Percentiles rank a stretch among this genome's conserved stretches.
phyloP scores from a whole-genome alignment of 2,113 vertebrate genomes.

The Anhinga anhinga region DNA sequence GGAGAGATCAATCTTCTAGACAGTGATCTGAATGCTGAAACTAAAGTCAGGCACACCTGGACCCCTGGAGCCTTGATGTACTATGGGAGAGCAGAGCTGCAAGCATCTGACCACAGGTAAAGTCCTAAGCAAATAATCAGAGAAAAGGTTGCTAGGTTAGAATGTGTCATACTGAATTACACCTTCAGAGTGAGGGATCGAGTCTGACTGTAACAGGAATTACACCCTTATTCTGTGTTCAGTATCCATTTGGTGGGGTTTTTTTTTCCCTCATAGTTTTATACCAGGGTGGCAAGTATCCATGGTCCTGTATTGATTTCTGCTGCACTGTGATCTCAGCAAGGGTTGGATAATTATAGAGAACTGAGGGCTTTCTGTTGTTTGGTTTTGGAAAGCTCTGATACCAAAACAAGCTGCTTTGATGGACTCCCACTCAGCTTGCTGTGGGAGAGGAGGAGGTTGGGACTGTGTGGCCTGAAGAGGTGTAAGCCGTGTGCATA shows the following conservation, averaged over 20 bases:
- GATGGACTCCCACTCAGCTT: not conserved
- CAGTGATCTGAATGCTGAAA: slow-evolving; percentile 49
- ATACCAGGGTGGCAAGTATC: not conserved
- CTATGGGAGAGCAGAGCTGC: slow-evolving; percentile 80
- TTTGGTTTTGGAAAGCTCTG: not conserved
- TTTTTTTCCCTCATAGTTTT: not conserved
- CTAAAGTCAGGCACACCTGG: slow-evolving; percentile 71
- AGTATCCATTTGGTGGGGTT: accelerated
- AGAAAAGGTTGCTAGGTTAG: not conserved
- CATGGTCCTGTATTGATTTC: not conserved
- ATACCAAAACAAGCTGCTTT: not conserved
- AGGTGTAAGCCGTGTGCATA: not conserved
- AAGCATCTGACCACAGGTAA: slow-evolving; percentile 82
- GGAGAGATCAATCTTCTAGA: slow-evolving; percentile 77
- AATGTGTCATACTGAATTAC: not conserved
- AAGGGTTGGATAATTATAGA: not conserved
- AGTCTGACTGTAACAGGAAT: not conserved
- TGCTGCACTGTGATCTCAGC: not conserved
- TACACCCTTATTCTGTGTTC: not conserved
- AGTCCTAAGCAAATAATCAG: not conserved
- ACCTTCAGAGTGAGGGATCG: not conserved
- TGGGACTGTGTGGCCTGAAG: not conserved
- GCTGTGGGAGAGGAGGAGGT: not conserved
- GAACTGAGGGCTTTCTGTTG: not conserved
- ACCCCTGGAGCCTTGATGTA: slow-evolving; percentile 79